Conservation (phyloP, 2,113 vertebrate species). For the Petromus typicus region DNA sequence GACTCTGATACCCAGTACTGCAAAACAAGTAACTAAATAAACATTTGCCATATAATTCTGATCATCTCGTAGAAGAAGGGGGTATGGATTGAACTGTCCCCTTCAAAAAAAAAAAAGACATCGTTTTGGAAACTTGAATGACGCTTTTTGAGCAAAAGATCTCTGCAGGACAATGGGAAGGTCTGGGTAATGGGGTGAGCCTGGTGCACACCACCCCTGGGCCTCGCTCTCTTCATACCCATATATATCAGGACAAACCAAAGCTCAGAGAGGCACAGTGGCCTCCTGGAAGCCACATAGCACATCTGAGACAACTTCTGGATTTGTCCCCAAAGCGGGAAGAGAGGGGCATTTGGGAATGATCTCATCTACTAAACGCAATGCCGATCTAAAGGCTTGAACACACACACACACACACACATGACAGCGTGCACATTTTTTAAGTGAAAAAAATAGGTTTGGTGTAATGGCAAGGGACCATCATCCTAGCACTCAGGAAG, state of each 20-base stretch:
- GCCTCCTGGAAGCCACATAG: not conserved
- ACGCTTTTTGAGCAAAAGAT: not conserved
- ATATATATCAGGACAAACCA: fast-evolving
- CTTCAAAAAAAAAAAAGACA: not conserved
- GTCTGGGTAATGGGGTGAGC: not conserved
- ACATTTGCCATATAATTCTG: not conserved
- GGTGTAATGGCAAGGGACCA: not conserved
- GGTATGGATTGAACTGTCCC: not conserved
- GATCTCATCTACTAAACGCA: not conserved
- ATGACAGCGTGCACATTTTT: fast-evolving
- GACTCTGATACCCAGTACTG: too few species aligned
- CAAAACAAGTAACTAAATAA: too few species aligned
- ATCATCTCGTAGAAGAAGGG: not conserved
- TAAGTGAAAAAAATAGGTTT: too few species aligned
- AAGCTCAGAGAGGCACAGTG: not conserved
- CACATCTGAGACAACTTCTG: not conserved
- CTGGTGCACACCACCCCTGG: not conserved
- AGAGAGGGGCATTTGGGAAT: not conserved
- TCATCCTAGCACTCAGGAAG: not conserved
- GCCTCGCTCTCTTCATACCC: not conserved
- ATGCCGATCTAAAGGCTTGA: too few species aligned
- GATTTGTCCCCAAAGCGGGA: not conserved
- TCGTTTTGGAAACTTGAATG: not conserved
- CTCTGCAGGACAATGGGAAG: not conserved
- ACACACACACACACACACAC: not conserved